Conservation (phyloP, 2,797 vertebrate genomes). For the Lycodopsis pacificus region DNA sequence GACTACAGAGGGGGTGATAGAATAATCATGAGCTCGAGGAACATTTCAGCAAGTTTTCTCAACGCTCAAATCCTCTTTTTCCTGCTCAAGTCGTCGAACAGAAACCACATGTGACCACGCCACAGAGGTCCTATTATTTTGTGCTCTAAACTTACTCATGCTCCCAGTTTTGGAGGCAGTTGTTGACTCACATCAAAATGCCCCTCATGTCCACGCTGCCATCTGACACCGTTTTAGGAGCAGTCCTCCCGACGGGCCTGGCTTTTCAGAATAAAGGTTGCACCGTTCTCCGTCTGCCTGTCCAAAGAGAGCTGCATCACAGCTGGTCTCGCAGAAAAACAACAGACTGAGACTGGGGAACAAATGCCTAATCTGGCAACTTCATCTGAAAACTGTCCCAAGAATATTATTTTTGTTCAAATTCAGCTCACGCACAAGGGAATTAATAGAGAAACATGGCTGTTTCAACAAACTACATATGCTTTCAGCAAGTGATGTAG, state of each 20-base stretch:
- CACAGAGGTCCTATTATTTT: constrained; percentile 35
- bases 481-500: constrained; percentile 29
- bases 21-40: constrained; percentile 66
- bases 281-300: constrained; percentile 51
- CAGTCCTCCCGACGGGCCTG: constrained; percentile 51
- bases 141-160: constrained; percentile 26
- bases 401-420: constrained; percentile 55
- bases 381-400: constrained; percentile 54
- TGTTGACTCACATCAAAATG: constrained; percentile 62
- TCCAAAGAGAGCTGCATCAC: constrained; percentile 62
- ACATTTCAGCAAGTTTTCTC: constrained; percentile 44
- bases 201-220: constrained; percentile 53
- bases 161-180: constrained; percentile 37
- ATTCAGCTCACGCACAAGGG: constrained; percentile 31
- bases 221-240: constrained; percentile 63
- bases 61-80: constrained; percentile 50
- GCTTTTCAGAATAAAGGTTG: constrained; percentile 72
- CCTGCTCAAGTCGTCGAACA: constrained; percentile 30
- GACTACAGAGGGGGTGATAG: constrained; percentile 43
- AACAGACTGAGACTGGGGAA: constrained; percentile 51
- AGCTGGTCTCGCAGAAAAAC: constrained; percentile 64
- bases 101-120: constrained; percentile 34
- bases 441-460: constrained; percentile 39
- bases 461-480: constrained; percentile 50
- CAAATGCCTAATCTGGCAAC: constrained; percentile 57